These are phyloP conservation scores for Globodera rostochiensis DNA, from an alignment of 1,140 invertebrate species.

Conservation along the genomic window DNA sequence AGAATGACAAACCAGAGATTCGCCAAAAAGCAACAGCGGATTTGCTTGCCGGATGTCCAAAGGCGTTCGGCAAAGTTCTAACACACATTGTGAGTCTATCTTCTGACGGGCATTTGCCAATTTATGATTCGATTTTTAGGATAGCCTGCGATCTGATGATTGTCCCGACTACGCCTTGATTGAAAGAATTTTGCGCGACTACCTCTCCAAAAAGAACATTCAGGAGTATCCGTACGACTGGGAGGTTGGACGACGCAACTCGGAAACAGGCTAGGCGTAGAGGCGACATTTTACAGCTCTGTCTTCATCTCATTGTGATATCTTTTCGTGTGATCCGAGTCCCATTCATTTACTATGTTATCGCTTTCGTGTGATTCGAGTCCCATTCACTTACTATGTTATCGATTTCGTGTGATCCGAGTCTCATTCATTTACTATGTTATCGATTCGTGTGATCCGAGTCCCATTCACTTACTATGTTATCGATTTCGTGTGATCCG, in stretches of 20 bases:
- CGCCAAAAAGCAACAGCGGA: neutral
- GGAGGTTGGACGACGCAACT: conserved; percentile 12
- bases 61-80: neutral
- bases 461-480: too few species aligned
- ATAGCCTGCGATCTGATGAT: conserved; percentile 22
- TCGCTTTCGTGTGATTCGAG: too few species aligned
- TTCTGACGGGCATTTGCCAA: conserved; percentile 16
- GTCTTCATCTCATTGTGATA: too few species aligned
- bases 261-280: too few species aligned
- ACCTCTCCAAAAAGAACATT: conserved; percentile 33
- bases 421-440: too few species aligned
- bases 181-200: conserved; percentile 30
- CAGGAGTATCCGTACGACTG: conserved; percentile 57
- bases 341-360: too few species aligned
- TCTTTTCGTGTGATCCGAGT: too few species aligned
- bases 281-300: too few species aligned
- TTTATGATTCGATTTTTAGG: conserved; percentile 20
- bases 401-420: too few species aligned
- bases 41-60: neutral
- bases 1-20: neutral
- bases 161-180: conserved; percentile 26
- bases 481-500: too few species aligned
- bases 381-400: too few species aligned
- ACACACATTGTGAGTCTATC: conserved; percentile 11
- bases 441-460: too few species aligned